Evolutionary conservation across 2,113 vertebrate genomes (phyloP), one percentile per base, ranked within the genome.

Genomic region (Etia nguti): DNA sequence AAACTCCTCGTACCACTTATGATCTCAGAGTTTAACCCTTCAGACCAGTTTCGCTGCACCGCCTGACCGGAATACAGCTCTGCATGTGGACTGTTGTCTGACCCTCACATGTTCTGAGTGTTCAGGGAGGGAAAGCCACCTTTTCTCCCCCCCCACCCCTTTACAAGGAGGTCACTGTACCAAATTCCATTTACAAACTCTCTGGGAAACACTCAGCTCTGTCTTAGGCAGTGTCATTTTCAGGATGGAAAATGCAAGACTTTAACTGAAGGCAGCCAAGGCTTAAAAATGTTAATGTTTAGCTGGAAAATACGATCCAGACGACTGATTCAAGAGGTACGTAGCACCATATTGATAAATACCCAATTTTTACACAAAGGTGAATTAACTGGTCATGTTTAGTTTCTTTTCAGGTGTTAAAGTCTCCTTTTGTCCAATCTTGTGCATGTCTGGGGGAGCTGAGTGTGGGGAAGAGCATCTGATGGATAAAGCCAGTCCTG

Each of bases 21-120:
- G 52, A 85, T 65, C 55, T 59, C 4, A 73, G 48, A 68, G 81
- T 86, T 90, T 83, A 88, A 88, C 89, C 88, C 83, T 65, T 73
- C 7, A 8, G 24, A 80, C 41, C 43, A 10, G 6, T 22, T 31
- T 83, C 13, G 15, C 34, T 43, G 34, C 79, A 1, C 0, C 10
- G 4, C 6, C 62, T 48, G 1, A 55, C 62, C 59, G n/a, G 10
- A 38, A 60, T 18, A 6, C 46, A 80, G 77, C 12, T 55, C 52
- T 38, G 34, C 43, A 29, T 20, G 15, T 3, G 10, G 16, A 75
- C 41, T 29, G 41, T 48, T 29, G 1, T 20, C 43, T 31, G 70
- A 75, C 31, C 24, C 22, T 26, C 41, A 48, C 36, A 9, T 16
- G 46, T 48, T 3, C 46, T 6, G 46, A 48, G 22, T 48, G 38